Percentiles rank a stretch among this genome's conserved stretches.
These are phyloP conservation scores for Arizona elegans DNA, from an alignment of 2,113 vertebrate species.

Conservation along the genomic window DNA sequence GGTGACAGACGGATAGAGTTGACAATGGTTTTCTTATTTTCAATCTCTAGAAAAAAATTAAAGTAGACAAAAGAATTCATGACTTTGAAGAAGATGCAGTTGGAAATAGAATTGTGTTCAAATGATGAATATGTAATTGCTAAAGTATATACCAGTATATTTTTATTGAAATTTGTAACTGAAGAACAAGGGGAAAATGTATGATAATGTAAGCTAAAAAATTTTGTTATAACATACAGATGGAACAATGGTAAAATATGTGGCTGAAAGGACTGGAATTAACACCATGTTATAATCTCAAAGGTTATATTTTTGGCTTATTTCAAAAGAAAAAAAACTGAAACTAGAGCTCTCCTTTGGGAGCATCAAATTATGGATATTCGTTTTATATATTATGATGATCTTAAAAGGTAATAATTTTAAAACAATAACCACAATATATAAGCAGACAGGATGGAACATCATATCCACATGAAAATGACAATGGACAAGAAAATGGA, in stretches of 20 bases:
- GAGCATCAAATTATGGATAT: slow-evolving; percentile 21
- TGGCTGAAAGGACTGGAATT: too few species aligned
- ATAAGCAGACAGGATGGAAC: neutral
- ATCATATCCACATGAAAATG: neutral
- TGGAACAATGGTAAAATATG: neutral
- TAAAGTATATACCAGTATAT: neutral
- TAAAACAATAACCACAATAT: slow-evolving; percentile 13
- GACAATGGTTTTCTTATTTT: neutral
- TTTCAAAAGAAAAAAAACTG: neutral
- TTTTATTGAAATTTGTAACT: neutral
- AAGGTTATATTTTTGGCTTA: slow-evolving; percentile 8
- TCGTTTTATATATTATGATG: slow-evolving; percentile 12
- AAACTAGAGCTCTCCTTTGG: neutral
- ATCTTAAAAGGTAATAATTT: slow-evolving; percentile 28
- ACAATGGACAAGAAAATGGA: neutral
- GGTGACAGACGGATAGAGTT: neutral
- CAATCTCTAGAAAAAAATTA: neutral
- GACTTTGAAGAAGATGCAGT: neutral
- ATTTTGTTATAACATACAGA: neutral
- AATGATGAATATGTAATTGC: neutral
- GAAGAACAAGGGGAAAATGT: neutral
- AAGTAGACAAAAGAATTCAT: neutral
- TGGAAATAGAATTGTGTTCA: neutral
- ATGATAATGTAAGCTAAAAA: neutral
- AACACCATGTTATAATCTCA: neutral